Percentiles rank a stretch among this genome's conserved stretches.
These are phyloP conservation scores for Harpegnathos saltator DNA, from an alignment of 1,140 invertebrate genomes.

Conservation along the genomic window DNA sequence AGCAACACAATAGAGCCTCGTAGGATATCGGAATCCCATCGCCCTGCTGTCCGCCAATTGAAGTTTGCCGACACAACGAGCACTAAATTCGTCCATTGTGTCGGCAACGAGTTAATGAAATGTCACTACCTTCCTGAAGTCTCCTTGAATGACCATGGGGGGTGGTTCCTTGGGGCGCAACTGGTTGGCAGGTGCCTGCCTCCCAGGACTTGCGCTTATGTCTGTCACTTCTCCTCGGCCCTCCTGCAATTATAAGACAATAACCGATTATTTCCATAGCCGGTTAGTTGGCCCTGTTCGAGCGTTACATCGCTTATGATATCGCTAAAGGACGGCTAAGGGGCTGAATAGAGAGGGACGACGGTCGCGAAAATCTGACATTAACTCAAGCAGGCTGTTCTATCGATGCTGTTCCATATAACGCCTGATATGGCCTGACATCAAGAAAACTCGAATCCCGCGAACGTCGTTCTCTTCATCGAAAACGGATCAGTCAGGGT, in stretches of 20 bases:
- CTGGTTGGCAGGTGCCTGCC: conserved; percentile 90
- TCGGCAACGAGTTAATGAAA: conserved; percentile 49
- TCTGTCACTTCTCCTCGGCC: conserved; percentile 95
- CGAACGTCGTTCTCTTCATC: background rate
- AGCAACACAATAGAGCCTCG: conserved; percentile 19
- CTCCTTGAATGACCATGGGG: conserved; percentile 96
- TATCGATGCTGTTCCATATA: conserved; percentile 3
- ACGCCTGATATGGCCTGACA: background rate
- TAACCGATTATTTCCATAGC: conserved; percentile 26
- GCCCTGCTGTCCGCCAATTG: conserved; percentile 27
- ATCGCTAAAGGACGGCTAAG: background rate
- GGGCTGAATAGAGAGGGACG: background rate
- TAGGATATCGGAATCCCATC: conserved; percentile 37
- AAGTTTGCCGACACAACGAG: conserved; percentile 48
- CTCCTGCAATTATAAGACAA: conserved; percentile 88
- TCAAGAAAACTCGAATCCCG: conserved; percentile 4
- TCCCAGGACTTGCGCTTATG: conserved; percentile 94
- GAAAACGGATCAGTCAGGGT: conserved; percentile 36
- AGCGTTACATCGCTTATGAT: background rate
- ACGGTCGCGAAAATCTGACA: background rate
- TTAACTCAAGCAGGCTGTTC: background rate
- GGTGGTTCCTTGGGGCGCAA: conserved; percentile 90
- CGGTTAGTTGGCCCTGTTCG: too few relatives aligned
- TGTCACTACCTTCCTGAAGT: conserved; percentile 94
- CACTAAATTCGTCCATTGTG: conserved; percentile 54